phyloP scores from a whole-genome alignment of 1,140 invertebrate species.

The Notospermus geniculatus region DNA sequence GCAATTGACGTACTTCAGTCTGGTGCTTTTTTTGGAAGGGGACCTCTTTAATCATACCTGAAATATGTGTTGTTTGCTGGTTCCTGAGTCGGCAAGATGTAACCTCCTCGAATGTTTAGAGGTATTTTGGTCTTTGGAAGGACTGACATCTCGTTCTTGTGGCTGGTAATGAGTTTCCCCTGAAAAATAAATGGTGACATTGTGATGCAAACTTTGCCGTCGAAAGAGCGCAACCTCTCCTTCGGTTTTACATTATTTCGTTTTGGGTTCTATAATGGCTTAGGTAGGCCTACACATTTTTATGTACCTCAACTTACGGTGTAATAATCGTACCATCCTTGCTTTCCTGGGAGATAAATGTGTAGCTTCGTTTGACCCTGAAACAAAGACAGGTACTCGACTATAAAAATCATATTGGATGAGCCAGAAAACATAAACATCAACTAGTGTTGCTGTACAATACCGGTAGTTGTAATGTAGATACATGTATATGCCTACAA shows the following conservation, averaged over 20 bases:
- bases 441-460: not conserved
- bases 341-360: conserved; percentile 10
- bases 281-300: too few species aligned
- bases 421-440: not conserved
- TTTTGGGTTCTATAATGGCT: too few species aligned
- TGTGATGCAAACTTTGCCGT: too few species aligned
- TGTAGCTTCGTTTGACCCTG: conserved; percentile 4
- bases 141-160: not conserved
- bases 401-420: not conserved
- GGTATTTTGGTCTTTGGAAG: conserved; percentile 36
- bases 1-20: too few species aligned
- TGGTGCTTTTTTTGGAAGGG: too few species aligned
- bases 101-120: conserved; percentile 53
- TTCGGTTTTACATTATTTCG: too few species aligned
- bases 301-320: too few species aligned
- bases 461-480: not conserved
- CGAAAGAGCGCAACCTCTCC: too few species aligned
- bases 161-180: too few species aligned
- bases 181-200: too few species aligned
- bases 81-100: conserved; percentile 52
- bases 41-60: conserved; percentile 17
- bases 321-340: conserved; percentile 17
- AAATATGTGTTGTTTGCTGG: conserved; percentile 30
- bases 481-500: not conserved
- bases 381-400: not conserved